Conservation (phyloP, 2,113 vertebrate genomes). For the Tylochromis polylepis region DNA sequence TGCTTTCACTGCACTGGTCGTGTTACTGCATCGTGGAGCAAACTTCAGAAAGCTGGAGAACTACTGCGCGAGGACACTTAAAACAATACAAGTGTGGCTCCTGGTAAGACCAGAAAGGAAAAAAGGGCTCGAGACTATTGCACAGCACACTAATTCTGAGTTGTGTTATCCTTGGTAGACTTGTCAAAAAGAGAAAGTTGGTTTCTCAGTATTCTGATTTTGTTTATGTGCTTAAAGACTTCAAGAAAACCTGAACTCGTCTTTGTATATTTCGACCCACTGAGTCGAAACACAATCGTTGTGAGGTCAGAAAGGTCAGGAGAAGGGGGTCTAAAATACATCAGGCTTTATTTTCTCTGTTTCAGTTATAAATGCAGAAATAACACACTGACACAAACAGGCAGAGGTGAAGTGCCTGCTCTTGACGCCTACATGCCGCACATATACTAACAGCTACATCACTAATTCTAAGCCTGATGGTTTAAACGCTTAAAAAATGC, state of each 20-base stretch:
- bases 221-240: not conserved
- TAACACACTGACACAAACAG: not conserved
- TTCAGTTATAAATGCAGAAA: not conserved
- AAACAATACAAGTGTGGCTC: not conserved
- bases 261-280: not conserved
- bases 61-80: not conserved
- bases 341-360: not conserved
- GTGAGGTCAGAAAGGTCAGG: not conserved
- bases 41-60: not conserved
- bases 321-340: not conserved
- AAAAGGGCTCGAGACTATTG: not conserved
- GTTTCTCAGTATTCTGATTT: not conserved
- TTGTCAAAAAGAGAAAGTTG: not conserved
- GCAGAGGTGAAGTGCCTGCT: not conserved
- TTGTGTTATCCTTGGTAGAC: not conserved
- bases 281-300: fast-evolving
- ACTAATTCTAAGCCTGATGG: not conserved
- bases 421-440: not conserved
- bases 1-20: not conserved
- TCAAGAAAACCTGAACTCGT: not conserved
- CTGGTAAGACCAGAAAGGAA: no score
- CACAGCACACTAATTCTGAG: not conserved
- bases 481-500: not conserved
- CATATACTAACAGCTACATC: not conserved
- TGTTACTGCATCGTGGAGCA: fast-evolving